Conservation (phyloP, 2,888 invertebrate species). For the Eilema caniola region DNA sequence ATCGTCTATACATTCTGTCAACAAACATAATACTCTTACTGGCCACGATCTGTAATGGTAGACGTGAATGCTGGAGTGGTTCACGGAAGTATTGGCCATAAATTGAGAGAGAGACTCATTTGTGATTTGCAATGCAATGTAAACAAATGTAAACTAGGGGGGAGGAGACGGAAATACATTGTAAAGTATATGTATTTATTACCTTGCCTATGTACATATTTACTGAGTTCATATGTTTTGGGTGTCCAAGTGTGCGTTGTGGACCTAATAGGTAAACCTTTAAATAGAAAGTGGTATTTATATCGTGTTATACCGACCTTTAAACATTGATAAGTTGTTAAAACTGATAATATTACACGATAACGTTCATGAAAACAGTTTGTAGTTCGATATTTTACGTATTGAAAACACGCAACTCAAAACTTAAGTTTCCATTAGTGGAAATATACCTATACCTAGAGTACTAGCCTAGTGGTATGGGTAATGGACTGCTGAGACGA, state of each 20-base stretch:
- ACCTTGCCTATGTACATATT: neutral
- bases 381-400: neutral
- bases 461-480: too few species aligned
- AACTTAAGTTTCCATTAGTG: conserved; percentile 22
- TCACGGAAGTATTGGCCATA: conserved; percentile 29
- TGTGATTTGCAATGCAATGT: neutral
- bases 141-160: neutral
- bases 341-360: neutral
- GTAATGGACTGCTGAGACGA: too few species aligned
- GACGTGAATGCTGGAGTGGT: conserved; percentile 45
- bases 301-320: neutral
- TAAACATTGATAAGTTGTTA: neutral
- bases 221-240: too few species aligned
- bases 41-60: conserved; percentile 45
- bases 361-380: neutral
- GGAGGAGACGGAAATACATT: neutral
- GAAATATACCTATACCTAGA: conserved; percentile 14
- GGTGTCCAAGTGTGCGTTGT: too few species aligned
- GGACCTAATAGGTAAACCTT: too few species aligned
- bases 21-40: conserved; percentile 63
- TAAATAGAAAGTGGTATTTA: neutral
- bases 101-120: conserved; percentile 6
- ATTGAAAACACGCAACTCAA: neutral
- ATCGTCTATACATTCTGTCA: conserved; percentile 69
- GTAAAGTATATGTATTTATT: neutral